phyloP scores from a whole-genome alignment of 2,888 invertebrate species.

The Melinaea menophilus region DNA sequence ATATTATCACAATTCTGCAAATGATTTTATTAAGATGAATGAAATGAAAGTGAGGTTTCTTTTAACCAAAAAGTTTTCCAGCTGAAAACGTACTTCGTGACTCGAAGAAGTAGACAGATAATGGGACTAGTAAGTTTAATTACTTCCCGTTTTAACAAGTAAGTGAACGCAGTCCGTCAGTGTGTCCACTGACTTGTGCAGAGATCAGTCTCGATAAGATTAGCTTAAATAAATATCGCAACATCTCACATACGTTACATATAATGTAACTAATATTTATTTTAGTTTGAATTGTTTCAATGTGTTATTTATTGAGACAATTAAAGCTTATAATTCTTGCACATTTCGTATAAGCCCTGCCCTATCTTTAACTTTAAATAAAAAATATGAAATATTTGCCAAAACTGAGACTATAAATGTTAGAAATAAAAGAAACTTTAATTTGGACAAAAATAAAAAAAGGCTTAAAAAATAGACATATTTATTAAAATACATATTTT shows the following conservation, averaged over 20 bases:
- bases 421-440: too few relatives aligned
- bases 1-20: background rate
- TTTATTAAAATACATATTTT: too few relatives aligned
- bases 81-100: constrained; percentile 57
- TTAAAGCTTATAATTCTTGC: too few relatives aligned
- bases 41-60: constrained; percentile 38
- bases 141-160: constrained; percentile 51
- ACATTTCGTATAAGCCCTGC: too few relatives aligned
- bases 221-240: background rate
- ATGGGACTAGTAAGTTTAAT: constrained; percentile 71
- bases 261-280: background rate
- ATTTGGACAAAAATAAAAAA: too few relatives aligned
- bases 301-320: too few relatives aligned
- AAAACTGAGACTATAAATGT: too few relatives aligned
- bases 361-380: too few relatives aligned
- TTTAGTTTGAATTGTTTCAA: too few relatives aligned
- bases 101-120: constrained; percentile 58
- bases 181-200: background rate
- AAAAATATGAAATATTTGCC: too few relatives aligned
- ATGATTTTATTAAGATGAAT: constrained; percentile 44
- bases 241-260: background rate
- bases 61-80: constrained; percentile 59
- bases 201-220: background rate
- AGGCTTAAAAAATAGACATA: too few relatives aligned
- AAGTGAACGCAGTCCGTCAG: background rate